These are phyloP conservation scores for Acrocephalus arundinaceus DNA, from an alignment of 2,113 vertebrate species.

Conservation along the genomic window DNA sequence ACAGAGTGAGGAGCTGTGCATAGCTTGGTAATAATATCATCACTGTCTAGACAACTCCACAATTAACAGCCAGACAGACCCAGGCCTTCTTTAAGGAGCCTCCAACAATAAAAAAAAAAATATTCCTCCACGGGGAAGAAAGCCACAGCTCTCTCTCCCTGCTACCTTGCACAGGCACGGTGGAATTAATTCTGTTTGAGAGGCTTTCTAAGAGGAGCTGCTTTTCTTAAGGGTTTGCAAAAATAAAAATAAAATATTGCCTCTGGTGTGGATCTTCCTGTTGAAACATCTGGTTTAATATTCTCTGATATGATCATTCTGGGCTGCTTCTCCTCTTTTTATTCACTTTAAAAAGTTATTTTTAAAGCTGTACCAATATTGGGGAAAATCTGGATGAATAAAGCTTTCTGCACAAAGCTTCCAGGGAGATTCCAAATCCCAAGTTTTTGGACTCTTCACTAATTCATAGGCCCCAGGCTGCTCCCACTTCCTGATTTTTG, in stretches of 20 bases:
- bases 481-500: not conserved
- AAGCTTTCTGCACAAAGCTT: not conserved
- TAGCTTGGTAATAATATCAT: constrained; percentile 82
- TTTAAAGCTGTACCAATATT: not conserved
- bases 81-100: constrained; percentile 70
- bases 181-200: constrained; percentile 9
- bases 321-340: not conserved
- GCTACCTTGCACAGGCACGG: constrained; percentile 14
- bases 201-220: constrained; percentile 11
- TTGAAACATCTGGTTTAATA: constrained; percentile 34
- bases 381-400: not conserved
- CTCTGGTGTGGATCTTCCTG: not conserved
- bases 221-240: not conserved
- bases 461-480: not conserved
- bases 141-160: constrained; percentile 40
- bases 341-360: not conserved
- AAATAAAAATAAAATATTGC: not conserved
- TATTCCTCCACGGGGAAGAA: constrained; percentile 52
- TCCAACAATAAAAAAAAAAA: constrained; percentile 40
- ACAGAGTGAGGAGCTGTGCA: constrained; percentile 75
- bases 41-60: constrained; percentile 82
- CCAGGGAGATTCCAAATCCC: not conserved
- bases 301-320: not conserved
- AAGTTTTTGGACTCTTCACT: not conserved
- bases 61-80: constrained; percentile 81